Evolutionary conservation across 2,888 invertebrate genomes (phyloP), one percentile per base, ranked within the genome.

Genomic region (Gisinianus flammeolus): DNA sequence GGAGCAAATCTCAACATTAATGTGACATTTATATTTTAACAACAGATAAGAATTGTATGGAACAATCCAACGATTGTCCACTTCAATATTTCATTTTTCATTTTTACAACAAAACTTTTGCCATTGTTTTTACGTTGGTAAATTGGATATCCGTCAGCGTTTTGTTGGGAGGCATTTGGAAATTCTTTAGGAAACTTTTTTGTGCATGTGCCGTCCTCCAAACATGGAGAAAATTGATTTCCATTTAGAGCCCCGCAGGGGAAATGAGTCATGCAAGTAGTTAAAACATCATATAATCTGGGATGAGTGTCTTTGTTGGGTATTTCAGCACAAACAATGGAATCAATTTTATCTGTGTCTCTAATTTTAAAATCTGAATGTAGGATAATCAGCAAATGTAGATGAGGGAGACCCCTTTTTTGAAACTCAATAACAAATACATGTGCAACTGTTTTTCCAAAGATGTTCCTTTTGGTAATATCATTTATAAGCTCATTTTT

Each of bases 401-500:
- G 12, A n/a, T 69, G 44, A 3, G 69, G 69, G 6, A 69, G 44
- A 2, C 35, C 31, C n/a, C 67, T 1, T 44, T 69, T 69, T 44
- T 69, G 69, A 24, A n/a, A 69, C 24, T 69, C 86, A 22, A 86
- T 86, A 58, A 81, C 79, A 35, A 82, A 78, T 0, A 82, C 28
- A 28, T 68, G 72, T 12, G 80, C 82, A 19, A 56, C 58, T 0
- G 80, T 73, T 73, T 68, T 77, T 10, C 85, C 85, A 24, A 85
- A 78, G 4, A 86, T 62, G n/a, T 81, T 10, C 1, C 72, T 54
- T 44, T 76, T 76, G 12, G 76, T 73, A 19, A 85, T 74, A 68
- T 84, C 81, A 26, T 83, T 19, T 33, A 85, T 12, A 19, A 86
- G 79, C 78, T 82, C 83, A 64, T 85, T 83, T 33, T 85, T 79